These are phyloP conservation scores for Aurelia coerulea DNA, from an alignment of 30 jellyfish, hydroid and myxozoan species.

Conservation along the genomic window DNA sequence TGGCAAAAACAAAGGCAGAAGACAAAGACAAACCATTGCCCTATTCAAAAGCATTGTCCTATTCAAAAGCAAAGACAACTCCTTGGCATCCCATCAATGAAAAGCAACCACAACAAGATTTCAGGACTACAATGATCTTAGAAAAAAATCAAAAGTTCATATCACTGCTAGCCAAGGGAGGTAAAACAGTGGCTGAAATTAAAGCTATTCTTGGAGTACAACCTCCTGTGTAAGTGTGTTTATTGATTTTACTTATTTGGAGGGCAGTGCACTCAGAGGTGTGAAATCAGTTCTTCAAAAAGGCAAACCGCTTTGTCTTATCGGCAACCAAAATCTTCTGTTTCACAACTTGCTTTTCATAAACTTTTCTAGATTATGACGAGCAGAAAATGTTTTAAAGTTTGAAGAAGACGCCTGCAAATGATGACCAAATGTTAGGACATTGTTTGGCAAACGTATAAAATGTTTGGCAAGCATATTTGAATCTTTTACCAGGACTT, in stretches of 20 bases:
- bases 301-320: not conserved
- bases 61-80: too few species aligned
- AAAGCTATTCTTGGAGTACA: slow-evolving; percentile 30
- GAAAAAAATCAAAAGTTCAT: slow-evolving; percentile 31
- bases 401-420: too few species aligned
- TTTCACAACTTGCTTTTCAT: too few species aligned
- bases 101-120: slow-evolving; percentile 7
- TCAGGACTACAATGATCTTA: slow-evolving; percentile 28
- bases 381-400: too few species aligned
- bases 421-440: too few species aligned
- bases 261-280: not conserved
- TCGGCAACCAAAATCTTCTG: too few species aligned
- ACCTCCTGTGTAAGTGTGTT: not conserved
- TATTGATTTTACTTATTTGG: too few species aligned
- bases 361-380: too few species aligned
- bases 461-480: not conserved
- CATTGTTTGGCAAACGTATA: too few species aligned
- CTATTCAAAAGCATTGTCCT: too few species aligned
- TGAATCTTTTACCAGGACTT: not conserved
- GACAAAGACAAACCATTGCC: not conserved
- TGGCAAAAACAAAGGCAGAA: not conserved
- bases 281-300: not conserved
- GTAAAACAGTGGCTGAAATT: slow-evolving; percentile 43
- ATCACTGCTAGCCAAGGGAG: slow-evolving; percentile 21
- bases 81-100: too few species aligned